Conservation (phyloP, 1,140 invertebrate species). For the Linepithema humile region DNA sequence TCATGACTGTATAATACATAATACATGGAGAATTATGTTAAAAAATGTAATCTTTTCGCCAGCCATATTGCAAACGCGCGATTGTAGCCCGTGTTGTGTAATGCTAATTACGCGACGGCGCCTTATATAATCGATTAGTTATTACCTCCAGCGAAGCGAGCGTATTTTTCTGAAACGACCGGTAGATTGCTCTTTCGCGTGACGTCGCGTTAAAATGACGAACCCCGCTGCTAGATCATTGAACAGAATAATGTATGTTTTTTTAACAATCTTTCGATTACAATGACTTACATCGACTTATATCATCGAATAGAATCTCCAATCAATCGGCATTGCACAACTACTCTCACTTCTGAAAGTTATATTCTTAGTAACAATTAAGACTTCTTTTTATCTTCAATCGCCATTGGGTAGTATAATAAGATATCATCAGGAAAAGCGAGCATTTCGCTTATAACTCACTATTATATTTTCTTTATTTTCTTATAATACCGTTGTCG, state of each 20-base stretch:
- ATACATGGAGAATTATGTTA: background rate
- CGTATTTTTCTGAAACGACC: conserved; percentile 3
- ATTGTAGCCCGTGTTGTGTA: background rate
- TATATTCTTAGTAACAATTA: background rate
- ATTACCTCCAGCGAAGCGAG: background rate
- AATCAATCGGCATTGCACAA: conserved; percentile 24
- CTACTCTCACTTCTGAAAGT: background rate
- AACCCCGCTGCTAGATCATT: background rate
- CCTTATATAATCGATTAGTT: conserved; percentile 32
- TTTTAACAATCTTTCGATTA: conserved; percentile 29
- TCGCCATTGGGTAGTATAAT: background rate
- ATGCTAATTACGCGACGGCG: conserved; percentile 8
- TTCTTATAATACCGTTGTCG: background rate
- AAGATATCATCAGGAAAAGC: background rate
- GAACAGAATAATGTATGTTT: conserved; percentile 9
- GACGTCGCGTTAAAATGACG: conserved; percentile 40
- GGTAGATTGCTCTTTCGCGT: conserved; percentile 36
- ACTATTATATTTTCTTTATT: background rate
- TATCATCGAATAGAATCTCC: background rate
- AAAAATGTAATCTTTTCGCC: conserved; percentile 27
- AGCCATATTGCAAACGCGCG: background rate
- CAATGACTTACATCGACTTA: background rate
- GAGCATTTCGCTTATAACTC: background rate
- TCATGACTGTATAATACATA: background rate
- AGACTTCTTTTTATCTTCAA: background rate